A percentile compares a stretch with the other conserved stretches of the same genome.
Evolutionary conservation across 2,888 invertebrate species (phyloP).

Genomic region (Philaethria dido): DNA sequence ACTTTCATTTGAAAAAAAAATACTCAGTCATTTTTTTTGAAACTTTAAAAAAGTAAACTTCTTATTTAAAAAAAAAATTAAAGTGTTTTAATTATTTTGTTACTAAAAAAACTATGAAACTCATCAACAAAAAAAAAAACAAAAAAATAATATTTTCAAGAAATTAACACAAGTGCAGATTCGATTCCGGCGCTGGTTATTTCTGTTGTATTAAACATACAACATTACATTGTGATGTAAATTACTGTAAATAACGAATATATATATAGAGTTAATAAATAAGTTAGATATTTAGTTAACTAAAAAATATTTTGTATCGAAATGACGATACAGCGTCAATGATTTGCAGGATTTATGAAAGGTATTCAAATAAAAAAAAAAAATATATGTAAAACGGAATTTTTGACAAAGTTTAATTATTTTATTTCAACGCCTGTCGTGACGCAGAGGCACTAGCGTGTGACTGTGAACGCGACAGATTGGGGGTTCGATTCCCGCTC

Average conservation of each 20-base stretch:
- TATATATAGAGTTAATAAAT: conserved; percentile 53
- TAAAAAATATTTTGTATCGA: not conserved
- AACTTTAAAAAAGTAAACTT: not conserved
- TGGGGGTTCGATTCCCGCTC: too few species aligned
- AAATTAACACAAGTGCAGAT: not conserved
- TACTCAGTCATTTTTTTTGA: not conserved
- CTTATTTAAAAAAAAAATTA: not conserved
- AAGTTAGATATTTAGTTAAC: conserved; percentile 52
- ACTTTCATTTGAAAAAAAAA: too few species aligned
- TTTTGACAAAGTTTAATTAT: too few species aligned
- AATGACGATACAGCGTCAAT: not conserved
- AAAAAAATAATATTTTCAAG: not conserved
- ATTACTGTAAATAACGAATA: conserved; percentile 79
- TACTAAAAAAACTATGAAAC: not conserved
- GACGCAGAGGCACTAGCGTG: too few species aligned
- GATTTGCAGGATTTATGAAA: not conserved
- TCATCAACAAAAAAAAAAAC: not conserved
- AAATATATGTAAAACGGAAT: too few species aligned
- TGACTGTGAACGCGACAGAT: too few species aligned
- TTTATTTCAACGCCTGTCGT: too few species aligned
- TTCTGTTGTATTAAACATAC: conserved; percentile 59
- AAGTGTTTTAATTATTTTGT: not conserved
- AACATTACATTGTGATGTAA: conserved; percentile 77
- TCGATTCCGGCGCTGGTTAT: not conserved
- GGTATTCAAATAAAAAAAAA: too few species aligned